Evolutionary conservation across 2,888 invertebrate species (phyloP).

Genomic region (Lydus trimaculatus): DNA sequence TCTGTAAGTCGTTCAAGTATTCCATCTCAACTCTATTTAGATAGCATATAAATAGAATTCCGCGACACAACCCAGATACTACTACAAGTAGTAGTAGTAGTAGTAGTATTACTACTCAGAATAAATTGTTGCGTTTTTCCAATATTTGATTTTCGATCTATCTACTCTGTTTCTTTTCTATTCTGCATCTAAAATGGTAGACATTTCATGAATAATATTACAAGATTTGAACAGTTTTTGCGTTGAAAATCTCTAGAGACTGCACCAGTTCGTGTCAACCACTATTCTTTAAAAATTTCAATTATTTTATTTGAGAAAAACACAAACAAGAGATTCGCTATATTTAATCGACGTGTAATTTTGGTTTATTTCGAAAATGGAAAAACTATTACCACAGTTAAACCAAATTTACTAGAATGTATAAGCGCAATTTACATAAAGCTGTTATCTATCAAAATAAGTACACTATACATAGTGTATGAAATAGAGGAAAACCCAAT

Average conservation of each 20-base stretch:
- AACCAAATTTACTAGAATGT: background rate
- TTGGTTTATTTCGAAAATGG: background rate
- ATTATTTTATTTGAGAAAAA: background rate
- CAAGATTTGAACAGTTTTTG: constrained; percentile 14
- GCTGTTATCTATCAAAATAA: constrained; percentile 35
- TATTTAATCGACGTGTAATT: background rate
- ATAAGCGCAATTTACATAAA: constrained; percentile 36
- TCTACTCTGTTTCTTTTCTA: background rate
- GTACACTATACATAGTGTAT: constrained; percentile 32
- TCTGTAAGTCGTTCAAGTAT: background rate
- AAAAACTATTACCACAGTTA: background rate
- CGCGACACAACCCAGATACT: background rate
- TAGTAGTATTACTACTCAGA: constrained; percentile 29
- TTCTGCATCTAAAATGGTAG: constrained; percentile 33
- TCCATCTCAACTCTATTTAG: background rate
- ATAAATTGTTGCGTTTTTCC: constrained; percentile 40
- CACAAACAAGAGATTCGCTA: background rate
- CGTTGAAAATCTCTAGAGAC: background rate
- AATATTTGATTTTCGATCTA: constrained; percentile 41
- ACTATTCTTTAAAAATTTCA: background rate
- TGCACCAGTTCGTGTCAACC: background rate
- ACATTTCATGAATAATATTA: constrained; percentile 42
- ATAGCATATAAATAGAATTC: constrained; percentile 3
- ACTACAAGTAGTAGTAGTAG: constrained; percentile 24
- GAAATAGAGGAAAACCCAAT: constrained; percentile 12